Percentiles rank a stretch among this genome's conserved stretches.
Conservation (phyloP, 2,888 invertebrate genomes). For the Dione vanillae region DNA sequence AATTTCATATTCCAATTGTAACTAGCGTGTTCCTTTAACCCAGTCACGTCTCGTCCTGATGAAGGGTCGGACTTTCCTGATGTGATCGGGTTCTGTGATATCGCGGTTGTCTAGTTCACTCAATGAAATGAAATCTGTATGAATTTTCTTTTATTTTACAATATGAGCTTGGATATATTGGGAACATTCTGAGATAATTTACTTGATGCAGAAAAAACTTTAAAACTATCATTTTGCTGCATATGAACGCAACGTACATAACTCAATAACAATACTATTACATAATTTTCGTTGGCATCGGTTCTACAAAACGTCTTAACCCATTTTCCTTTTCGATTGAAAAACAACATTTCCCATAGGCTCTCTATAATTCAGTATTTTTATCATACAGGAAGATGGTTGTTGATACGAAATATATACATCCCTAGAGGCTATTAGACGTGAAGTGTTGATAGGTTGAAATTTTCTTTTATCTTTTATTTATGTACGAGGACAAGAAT, state of each 20-base stretch:
- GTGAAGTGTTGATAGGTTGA: constrained; percentile 15
- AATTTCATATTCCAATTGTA: constrained; percentile 24
- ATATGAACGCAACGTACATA: no score
- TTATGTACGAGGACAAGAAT: neutral
- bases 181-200: no score
- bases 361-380: constrained; percentile 26
- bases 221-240: no score
- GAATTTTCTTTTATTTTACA: neutral
- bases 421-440: constrained; percentile 21
- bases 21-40: constrained; percentile 13
- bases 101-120: constrained; percentile 16
- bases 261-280: no score
- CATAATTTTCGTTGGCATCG: no score
- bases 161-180: neutral
- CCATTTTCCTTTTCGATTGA: constrained; percentile 18
- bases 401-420: constrained; percentile 24
- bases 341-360: constrained; percentile 29
- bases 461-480: neutral
- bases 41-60: constrained; percentile 16
- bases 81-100: constrained; percentile 25
- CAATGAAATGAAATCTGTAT: constrained; percentile 1
- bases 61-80: constrained; percentile 25
- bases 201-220: no score
- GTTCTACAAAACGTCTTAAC: neutral
- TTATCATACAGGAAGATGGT: constrained; percentile 26